These are phyloP conservation scores for Syritta pipiens DNA, from an alignment of 2,888 invertebrate species.

Conservation along the genomic window DNA sequence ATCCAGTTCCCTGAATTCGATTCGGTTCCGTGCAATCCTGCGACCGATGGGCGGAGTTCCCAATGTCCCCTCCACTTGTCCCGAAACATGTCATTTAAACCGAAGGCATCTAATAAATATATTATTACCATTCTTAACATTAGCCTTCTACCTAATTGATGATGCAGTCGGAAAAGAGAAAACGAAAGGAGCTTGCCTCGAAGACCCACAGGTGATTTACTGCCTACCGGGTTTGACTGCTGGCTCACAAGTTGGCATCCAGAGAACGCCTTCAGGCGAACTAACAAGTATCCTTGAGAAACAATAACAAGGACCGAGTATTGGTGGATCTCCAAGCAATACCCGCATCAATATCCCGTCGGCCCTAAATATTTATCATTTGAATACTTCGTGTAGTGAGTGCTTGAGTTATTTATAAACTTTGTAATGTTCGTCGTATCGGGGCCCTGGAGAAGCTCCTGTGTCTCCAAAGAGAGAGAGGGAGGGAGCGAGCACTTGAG, in stretches of 20 bases:
- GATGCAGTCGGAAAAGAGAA: constrained; percentile 36
- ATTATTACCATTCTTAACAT: constrained; percentile 15
- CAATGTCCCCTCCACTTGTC: neutral
- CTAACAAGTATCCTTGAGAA: constrained; percentile 23
- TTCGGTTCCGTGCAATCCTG: no score
- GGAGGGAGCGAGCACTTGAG: neutral
- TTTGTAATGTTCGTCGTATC: constrained; percentile 19
- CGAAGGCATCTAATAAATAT: constrained; percentile 31
- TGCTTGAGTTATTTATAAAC: constrained; percentile 45
- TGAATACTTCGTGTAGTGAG: constrained; percentile 15
- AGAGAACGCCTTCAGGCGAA: neutral
- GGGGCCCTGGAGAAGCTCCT: neutral
- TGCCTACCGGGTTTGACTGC: neutral
- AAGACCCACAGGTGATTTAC: constrained; percentile 22
- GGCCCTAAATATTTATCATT: constrained; percentile 35
- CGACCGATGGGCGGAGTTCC: neutral
- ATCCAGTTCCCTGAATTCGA: constrained; percentile 26
- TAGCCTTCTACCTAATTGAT: constrained; percentile 16
- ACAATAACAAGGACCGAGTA: constrained; percentile 22
- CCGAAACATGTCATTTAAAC: constrained; percentile 25
- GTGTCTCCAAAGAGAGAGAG: constrained; percentile 9
- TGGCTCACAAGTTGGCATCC: constrained; percentile 6
- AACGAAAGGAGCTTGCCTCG: neutral
- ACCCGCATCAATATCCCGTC: constrained; percentile 15
- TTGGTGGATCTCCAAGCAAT: constrained; percentile 15